Base-by-base conservation (phyloP, 37 sponge, comb jelly and placozoan species). In the Beroe forskalii region DNA sequence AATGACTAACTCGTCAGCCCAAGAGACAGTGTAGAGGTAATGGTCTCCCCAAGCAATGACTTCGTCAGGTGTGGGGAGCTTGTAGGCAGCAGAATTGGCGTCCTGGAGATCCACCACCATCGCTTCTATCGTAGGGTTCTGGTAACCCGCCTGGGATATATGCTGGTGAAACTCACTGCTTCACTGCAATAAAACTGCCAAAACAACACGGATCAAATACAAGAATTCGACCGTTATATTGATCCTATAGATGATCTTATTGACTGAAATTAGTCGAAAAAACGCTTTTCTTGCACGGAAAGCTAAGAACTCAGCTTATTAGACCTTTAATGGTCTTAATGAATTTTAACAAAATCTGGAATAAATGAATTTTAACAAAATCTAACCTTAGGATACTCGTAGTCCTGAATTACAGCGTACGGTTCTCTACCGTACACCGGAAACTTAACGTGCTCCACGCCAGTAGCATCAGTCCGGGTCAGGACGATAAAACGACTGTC, bases 301-400 rank as follows among this genome's bases (percentile, higher is more conserved):
- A n/a, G n/a, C n/a, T n/a, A n/a, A n/a, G n/a, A n/a, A n/a, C n/a
- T n/a, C n/a, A n/a, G n/a, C n/a, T n/a, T n/a, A n/a, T n/a, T n/a
- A n/a, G n/a, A n/a, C n/a, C n/a, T n/a, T n/a, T n/a, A n/a, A n/a
- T n/a, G n/a, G n/a, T n/a, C n/a, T n/a, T n/a, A n/a, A n/a, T n/a
- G n/a, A n/a, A n/a, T n/a, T n/a, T n/a, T n/a, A n/a, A n/a, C n/a
- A n/a, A n/a, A n/a, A n/a, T n/a, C n/a, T n/a, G n/a, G n/a, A n/a
- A n/a, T n/a, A n/a, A n/a, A n/a, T n/a, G n/a, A n/a, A n/a, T n/a
- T n/a, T n/a, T n/a, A n/a, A n/a, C n/a, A n/a, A n/a, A n/a, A 48
- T 6, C 55, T 48, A 6, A 80, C 86, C 86, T 80, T 80, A 4
- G 86, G 86, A n/a, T 80, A 80, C 86, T 80, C 86, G 30, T 80